Base-by-base conservation (phyloP, 2,888 invertebrate species). In the Polydrusus pterygomalis region DNA sequence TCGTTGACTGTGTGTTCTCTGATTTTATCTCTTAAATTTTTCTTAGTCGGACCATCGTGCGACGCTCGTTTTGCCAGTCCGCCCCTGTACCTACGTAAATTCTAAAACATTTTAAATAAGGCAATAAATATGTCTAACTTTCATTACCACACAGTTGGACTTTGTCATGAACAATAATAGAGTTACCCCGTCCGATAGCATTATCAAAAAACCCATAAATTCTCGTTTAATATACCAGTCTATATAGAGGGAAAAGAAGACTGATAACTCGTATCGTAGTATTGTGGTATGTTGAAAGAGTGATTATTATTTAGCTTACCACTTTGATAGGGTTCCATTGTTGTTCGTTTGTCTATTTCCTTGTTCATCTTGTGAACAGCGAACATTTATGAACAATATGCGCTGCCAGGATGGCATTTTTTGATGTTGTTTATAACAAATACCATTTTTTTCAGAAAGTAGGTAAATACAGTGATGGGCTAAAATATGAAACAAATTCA, bases 191-290 rank as follows among this genome's bases (percentile, higher is more conserved):
- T n/a, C n/a, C 49, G 65, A 51, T 38, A 47, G 38, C 51, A 38
- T 67, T 67, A 67, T 67, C 65, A 67, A 17, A 67, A 15, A 51
- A 18, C 65, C 3, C 54, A 51, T 65, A 67, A 67, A 67, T 67
- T 51, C 38, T 67, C 18, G 38, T 38, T 7, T 67, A 51, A 51
- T 67, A 9, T n/a, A n/a, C n/a, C 18, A 30, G 40, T 49, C 2
- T 17, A 54, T 25, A 34, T n/a, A 56, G 38, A 51, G 65, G 65
- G 51, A 51, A 67, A 65, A 67, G n/a, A 67, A 67, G 38, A 1
- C 34, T 34, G 65, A 67, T 67, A 67, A 51, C 15, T 18, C 65
- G 15, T 67, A 67, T 67, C 65, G 47, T n/a, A n/a, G n/a, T n/a
- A n/a, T n/a, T n/a, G n/a, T 38, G 65, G 65, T 51, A 34, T 67